These are phyloP conservation scores for Drosophila villosipedis DNA, from an alignment of 2,888 invertebrate genomes.

Conservation along the genomic window DNA sequence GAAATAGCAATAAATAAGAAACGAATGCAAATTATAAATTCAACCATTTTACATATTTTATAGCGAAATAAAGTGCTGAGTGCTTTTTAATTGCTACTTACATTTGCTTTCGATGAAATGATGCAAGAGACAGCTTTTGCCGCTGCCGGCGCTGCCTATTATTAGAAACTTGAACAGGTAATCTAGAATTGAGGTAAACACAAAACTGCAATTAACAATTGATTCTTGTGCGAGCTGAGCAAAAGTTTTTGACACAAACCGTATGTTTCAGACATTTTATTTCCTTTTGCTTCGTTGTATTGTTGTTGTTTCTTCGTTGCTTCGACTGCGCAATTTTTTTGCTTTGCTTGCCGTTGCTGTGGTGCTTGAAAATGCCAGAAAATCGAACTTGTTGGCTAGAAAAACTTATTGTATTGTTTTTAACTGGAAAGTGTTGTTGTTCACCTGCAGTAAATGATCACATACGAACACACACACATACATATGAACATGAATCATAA, in stretches of 20 bases:
- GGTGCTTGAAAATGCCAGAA: conserved; percentile 9
- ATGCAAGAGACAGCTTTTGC: conserved; percentile 93
- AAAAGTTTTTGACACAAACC: conserved; percentile 66
- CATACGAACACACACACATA: conserved; percentile 10
- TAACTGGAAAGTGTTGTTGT: conserved; percentile 52
- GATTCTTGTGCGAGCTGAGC: conserved; percentile 12
- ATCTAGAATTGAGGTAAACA: conserved; percentile 86
- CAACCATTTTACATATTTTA: neutral
- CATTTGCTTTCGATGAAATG: conserved; percentile 95
- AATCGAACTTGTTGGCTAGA: conserved; percentile 4
- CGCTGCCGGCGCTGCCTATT: conserved; percentile 93
- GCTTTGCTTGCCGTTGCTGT: neutral
- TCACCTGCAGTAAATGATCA: conserved; percentile 25
- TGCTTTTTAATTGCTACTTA: conserved; percentile 86
- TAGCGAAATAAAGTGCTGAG: neutral
- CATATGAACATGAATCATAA: conserved; percentile 34
- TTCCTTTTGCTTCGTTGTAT: conserved; percentile 58
- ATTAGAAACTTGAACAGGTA: conserved; percentile 94
- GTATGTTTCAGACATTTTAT: conserved; percentile 84
- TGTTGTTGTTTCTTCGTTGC: conserved; percentile 26
- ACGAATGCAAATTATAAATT: neutral
- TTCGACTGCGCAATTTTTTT: neutral
- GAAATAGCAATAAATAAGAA: neutral
- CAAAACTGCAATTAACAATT: conserved; percentile 42
- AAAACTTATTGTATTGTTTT: conserved; percentile 41